Conservation (phyloP, 2,888 invertebrate species). For the Drosophila anomalipes region DNA sequence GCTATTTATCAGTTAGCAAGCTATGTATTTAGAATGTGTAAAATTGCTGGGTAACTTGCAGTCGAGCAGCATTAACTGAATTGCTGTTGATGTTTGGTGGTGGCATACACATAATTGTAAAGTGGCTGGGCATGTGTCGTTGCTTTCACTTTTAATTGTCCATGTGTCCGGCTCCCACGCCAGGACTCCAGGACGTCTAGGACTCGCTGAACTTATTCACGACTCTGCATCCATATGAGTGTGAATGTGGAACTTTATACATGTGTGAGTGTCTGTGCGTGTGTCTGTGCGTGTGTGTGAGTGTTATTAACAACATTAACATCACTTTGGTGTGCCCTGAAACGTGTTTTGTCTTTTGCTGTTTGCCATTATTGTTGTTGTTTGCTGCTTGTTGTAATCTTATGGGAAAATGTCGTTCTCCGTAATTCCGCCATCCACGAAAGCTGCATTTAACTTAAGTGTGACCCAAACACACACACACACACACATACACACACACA, state of each 20-base stretch:
- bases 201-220: conserved; percentile 9
- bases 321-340: conserved; percentile 74
- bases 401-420: conserved; percentile 39
- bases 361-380: conserved; percentile 20
- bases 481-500: conserved; percentile 14
- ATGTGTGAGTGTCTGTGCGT: conserved; percentile 17
- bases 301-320: conserved; percentile 75
- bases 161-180: conserved; percentile 37
- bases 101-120: conserved; percentile 58
- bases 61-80: not conserved
- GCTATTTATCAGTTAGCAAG: not conserved
- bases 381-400: conserved; percentile 46
- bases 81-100: not conserved
- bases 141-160: conserved; percentile 73
- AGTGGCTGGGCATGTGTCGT: conserved; percentile 53
- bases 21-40: not conserved
- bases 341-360: conserved; percentile 46
- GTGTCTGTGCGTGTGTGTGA: conserved; percentile 21
- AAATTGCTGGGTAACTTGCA: conserved; percentile 9
- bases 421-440: conserved; percentile 8
- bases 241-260: not conserved
- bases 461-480: conserved; percentile 16
- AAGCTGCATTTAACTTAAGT: conserved; percentile 32
- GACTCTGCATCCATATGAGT: not conserved
- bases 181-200: not conserved